Conservation (phyloP, 2,797 vertebrate species). For the Aplochiton taeniatus region DNA sequence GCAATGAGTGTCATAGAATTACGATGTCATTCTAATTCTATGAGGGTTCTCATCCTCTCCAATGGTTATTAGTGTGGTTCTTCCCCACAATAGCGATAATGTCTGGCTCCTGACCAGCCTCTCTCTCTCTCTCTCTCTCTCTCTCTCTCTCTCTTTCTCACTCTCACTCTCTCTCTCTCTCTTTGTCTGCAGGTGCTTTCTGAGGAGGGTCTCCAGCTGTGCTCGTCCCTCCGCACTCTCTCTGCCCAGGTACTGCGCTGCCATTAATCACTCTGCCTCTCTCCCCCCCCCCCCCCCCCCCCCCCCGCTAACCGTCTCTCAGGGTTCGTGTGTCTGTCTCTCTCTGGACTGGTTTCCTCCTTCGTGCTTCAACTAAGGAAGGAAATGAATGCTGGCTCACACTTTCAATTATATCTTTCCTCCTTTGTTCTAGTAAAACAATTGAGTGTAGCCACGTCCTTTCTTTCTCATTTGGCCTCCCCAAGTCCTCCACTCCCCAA, state of each 20-base stretch:
- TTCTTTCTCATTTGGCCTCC: slow-evolving; percentile 41
- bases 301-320: slow-evolving; percentile 3
- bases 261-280: slow-evolving; percentile 1
- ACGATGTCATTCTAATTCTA: too few relatives aligned
- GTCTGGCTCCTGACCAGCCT: neutral
- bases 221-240: slow-evolving; percentile 83
- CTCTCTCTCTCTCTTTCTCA: neutral
- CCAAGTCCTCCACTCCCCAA: slow-evolving; percentile 25
- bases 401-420: slow-evolving; percentile 28
- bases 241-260: slow-evolving; percentile 84
- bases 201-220: slow-evolving; percentile 89
- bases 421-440: slow-evolving; percentile 9
- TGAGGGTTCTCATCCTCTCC: too few relatives aligned
- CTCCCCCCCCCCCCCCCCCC: slow-evolving; percentile 15
- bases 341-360: too few relatives aligned
- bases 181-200: slow-evolving; percentile 83
- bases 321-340: neutral
- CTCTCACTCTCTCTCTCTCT: slow-evolving; percentile 6
- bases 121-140: neutral
- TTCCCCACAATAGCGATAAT: slow-evolving; percentile 16
- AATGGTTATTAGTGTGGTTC: too few relatives aligned
- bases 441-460: slow-evolving; percentile 28
- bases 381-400: slow-evolving; percentile 69
- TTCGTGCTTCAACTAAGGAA: slow-evolving; percentile 22
- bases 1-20: too few relatives aligned